Evolutionary conservation across 1,140 invertebrate genomes (phyloP), one percentile per base, ranked within the genome.

Genomic region (Uloborus diversus): DNA sequence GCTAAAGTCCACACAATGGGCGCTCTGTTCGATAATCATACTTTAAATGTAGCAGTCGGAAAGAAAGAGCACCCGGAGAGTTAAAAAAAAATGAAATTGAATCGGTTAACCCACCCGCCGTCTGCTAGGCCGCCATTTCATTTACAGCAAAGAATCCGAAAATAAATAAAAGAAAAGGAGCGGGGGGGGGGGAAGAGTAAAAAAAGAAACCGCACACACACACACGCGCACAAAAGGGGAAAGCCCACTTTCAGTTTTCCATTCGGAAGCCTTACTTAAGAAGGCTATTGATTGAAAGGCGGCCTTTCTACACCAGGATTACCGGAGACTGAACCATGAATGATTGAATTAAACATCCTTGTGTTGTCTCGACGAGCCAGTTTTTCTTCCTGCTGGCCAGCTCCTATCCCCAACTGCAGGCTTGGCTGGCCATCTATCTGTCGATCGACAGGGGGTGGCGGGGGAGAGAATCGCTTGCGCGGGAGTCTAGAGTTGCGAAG

Each of bases 341-440:
- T 78, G 75, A 78, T 78, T 78, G 75, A 78, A 78, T 78, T 78
- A 78, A 78, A 78, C 75, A 78, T 78, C 75, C 75, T 68, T 57
- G 62, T 78, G 75, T 78, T 78, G 61, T 78, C 75, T 68, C 64
- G 62, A 68, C 51, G 53, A 32, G 75, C 51, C 35, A 47, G 66
- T 68, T 78, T 57, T 73, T 49, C 27, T 56, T 27, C 25, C 25
- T 32, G 20, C 4, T 51, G 37, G 37, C 30, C 23, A 66, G 51
- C 32, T 35, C 49, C 49, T 61, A 14, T 37, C 42, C 57, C 56
- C 57, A 25, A 51, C 65, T 76, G 30, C 35, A 25, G 33, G 20
- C 17, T 33, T 78, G 66, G 57, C 51, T 78, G 56, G 53, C 59
- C 62, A 73, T 70, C 68, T 37, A 57, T 57, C 68, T 70, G 68